A percentile compares a stretch with the other conserved stretches of the same genome.
Evolutionary conservation across 2,888 invertebrate species (phyloP).

Genomic region (Linnaemya tessellans): DNA sequence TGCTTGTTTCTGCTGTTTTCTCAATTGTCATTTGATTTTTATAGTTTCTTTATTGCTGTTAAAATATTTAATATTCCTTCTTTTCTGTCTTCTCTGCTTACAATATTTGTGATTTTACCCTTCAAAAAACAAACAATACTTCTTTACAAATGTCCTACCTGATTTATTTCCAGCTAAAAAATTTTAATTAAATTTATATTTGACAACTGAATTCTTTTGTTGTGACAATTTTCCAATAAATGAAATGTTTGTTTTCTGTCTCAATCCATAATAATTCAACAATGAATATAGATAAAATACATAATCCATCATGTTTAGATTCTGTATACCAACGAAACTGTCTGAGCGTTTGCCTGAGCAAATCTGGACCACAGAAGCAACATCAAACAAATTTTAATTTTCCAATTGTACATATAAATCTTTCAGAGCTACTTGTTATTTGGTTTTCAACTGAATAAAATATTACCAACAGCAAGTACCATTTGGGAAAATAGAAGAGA

Average conservation of each 20-base stretch:
- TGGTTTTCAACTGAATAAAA: constrained; percentile 25
- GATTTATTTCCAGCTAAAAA: constrained; percentile 12
- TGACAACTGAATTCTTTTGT: constrained; percentile 48
- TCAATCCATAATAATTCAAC: constrained; percentile 24
- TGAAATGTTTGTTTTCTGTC: constrained; percentile 21
- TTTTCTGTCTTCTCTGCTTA: neutral
- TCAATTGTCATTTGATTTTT: no score
- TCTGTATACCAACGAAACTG: neutral
- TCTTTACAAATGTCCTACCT: neutral
- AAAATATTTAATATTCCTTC: no score
- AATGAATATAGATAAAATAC: constrained; percentile 27
- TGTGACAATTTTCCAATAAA: constrained; percentile 56
- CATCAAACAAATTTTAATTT: constrained; percentile 27
- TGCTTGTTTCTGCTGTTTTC: no score
- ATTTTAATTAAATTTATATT: constrained; percentile 40
- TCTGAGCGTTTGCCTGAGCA: neutral
- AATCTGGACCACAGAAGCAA: constrained; percentile 33
- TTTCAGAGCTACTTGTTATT: constrained; percentile 48
- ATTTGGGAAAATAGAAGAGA: constrained; percentile 46
- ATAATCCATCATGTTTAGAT: constrained; percentile 49
- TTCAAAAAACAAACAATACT: neutral
- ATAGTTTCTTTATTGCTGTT: no score
- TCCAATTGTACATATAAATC: neutral
- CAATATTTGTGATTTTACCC: neutral
- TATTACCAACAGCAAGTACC: constrained; percentile 43